Base-by-base conservation (phyloP, 2,888 invertebrate genomes). In the Parnassius apollo region DNA sequence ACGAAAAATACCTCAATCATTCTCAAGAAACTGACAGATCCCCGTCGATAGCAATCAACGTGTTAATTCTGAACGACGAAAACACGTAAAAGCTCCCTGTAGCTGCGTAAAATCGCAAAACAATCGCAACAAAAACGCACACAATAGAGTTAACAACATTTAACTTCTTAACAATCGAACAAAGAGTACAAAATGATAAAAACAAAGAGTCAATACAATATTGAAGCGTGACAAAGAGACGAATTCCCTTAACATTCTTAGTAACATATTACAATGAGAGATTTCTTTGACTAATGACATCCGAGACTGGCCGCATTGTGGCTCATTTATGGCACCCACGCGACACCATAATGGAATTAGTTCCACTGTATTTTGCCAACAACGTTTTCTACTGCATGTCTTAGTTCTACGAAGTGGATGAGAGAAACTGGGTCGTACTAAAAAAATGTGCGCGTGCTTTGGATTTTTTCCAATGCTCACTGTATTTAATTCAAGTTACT, bases 121-220 rank as follows among this genome's bases (percentile, higher is more conserved):
- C 72, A 75, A 73, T 57, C 62, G 62, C 13, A 65, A 72, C 71
- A 89, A 87, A 87, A 87, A 75, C 68, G 59, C 48, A 10, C 52
- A 88, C 89, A 91, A 89, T 80, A 68, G 72, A 73, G 72, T 85
- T 88, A 88, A 90, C 87, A 79, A 85, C 88, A 89, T 89, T 88
- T 89, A 90, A 91, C 91, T 91, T 81, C 91, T 86, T 83, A 85
- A 89, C 88, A 91, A 90, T 86, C 72, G 78, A 75, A 87, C 85
- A 89, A 88, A 81, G 81, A 72, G 69, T 68, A 76, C 80, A 85
- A 83, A 85, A 84, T 75, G 78, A 70, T 79, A 79, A 82, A 85
- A 84, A 89, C 88, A 89, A 88, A 81, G 71, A 67, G 66, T 85
- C 83, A 86, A 85, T 80, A 68, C 49, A 49, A 71, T 73, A 69